These are phyloP conservation scores for Gymnobelideus leadbeateri DNA, from an alignment of 2,113 vertebrate genomes.

Conservation along the genomic window DNA sequence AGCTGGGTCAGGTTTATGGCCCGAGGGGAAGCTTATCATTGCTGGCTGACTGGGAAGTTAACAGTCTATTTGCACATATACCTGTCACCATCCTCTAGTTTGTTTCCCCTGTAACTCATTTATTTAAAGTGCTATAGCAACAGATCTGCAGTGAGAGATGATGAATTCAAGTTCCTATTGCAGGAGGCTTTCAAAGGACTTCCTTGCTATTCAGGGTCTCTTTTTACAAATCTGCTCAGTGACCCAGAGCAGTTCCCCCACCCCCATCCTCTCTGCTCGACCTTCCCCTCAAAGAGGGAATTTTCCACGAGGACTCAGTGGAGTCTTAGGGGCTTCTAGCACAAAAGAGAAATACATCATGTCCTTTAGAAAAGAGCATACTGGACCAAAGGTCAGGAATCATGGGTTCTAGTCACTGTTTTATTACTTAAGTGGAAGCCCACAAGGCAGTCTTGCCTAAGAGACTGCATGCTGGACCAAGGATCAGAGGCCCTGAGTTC, in stretches of 20 bases:
- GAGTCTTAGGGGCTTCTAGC: constrained; percentile 22
- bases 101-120: constrained; percentile 58
- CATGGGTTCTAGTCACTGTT: neutral
- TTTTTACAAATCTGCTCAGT: constrained; percentile 37
- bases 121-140: constrained; percentile 73
- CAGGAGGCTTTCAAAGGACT: constrained; percentile 61
- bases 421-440: neutral
- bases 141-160: constrained; percentile 62
- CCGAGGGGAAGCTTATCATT: constrained; percentile 71
- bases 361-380: neutral
- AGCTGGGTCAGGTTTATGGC: constrained; percentile 77
- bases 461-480: neutral
- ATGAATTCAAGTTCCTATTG: constrained; percentile 56
- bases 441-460: neutral
- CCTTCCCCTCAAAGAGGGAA: neutral
- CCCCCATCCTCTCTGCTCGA: neutral
- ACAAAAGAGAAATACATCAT: neutral
- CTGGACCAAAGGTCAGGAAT: neutral
- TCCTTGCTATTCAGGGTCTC: constrained; percentile 34
- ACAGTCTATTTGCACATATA: constrained; percentile 46
- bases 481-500: neutral
- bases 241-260: neutral
- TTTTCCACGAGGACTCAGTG: constrained; percentile 23
- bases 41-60: constrained; percentile 73
- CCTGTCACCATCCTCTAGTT: constrained; percentile 42